These are phyloP conservation scores for Ophioderma brevispina DNA, from an alignment of 35 echinoderm and acorn worm genomes.

Conservation along the genomic window DNA sequence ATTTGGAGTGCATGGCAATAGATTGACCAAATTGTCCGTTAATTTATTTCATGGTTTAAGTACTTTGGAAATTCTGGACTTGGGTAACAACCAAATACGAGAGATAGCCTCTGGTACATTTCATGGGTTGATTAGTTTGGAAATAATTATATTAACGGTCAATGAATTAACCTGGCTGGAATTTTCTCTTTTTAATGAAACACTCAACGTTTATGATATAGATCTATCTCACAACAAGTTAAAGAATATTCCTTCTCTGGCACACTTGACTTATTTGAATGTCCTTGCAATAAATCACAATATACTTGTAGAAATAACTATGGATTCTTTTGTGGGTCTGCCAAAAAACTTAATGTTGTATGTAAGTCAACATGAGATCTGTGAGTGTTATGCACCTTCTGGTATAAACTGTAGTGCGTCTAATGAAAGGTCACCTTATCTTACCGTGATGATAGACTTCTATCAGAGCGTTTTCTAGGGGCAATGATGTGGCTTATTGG, in stretches of 20 bases:
- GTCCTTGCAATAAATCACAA: background rate
- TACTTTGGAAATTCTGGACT: no score
- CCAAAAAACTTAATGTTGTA: background rate
- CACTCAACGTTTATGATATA: no score
- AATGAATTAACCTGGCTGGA: no score
- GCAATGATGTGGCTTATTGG: conserved; percentile 2
- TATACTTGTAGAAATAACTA: background rate
- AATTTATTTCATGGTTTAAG: no score
- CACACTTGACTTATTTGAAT: background rate
- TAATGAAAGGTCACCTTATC: background rate
- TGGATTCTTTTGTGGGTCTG: background rate
- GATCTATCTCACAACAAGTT: background rate
- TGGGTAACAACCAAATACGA: no score
- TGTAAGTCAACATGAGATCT: background rate
- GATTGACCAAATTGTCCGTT: no score
- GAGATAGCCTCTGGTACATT: no score
- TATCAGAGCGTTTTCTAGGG: background rate
- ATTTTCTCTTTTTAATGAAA: no score
- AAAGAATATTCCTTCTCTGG: background rate
- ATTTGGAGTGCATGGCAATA: no score
- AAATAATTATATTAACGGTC: no score
- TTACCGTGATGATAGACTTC: background rate
- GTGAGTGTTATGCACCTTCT: background rate
- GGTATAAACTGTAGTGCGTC: background rate
- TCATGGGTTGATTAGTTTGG: no score